These are phyloP conservation scores for Xiphophorus hellerii DNA, from an alignment of 2,113 vertebrate genomes.

Conservation along the genomic window DNA sequence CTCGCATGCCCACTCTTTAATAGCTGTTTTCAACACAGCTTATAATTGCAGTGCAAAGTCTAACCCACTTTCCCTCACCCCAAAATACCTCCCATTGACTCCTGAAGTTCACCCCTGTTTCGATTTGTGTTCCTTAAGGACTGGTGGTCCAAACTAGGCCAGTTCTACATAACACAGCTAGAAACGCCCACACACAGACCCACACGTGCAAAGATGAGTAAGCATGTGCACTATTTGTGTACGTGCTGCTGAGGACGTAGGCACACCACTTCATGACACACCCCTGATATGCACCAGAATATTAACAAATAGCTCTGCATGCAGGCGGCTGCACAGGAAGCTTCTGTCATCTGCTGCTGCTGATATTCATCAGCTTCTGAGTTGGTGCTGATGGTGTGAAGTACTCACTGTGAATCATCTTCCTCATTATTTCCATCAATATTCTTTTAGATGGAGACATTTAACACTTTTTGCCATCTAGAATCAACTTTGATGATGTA, in stretches of 20 bases:
- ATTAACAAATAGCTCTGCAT: constrained; percentile 1
- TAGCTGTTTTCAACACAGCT: neutral
- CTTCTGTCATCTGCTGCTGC: neutral
- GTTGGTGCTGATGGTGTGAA: neutral
- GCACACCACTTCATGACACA: neutral
- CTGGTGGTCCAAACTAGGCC: neutral
- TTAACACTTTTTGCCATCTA: neutral
- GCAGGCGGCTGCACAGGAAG: neutral
- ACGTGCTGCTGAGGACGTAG: neutral
- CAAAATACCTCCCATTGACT: neutral
- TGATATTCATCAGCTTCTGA: neutral
- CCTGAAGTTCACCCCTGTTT: neutral
- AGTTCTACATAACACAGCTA: neutral
- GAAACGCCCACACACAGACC: neutral
- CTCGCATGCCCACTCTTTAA: neutral
- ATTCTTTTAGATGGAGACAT: neutral
- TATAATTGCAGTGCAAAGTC: neutral
- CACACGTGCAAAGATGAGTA: neutral
- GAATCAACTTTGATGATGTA: neutral
- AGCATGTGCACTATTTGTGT: neutral
- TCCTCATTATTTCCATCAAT: neutral
- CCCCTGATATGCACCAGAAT: neutral
- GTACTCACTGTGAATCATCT: neutral
- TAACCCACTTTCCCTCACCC: neutral
- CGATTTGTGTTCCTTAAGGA: neutral